Conservation (phyloP, 35 echinoderm and acorn worm species). For the Ophioderma brevispina region DNA sequence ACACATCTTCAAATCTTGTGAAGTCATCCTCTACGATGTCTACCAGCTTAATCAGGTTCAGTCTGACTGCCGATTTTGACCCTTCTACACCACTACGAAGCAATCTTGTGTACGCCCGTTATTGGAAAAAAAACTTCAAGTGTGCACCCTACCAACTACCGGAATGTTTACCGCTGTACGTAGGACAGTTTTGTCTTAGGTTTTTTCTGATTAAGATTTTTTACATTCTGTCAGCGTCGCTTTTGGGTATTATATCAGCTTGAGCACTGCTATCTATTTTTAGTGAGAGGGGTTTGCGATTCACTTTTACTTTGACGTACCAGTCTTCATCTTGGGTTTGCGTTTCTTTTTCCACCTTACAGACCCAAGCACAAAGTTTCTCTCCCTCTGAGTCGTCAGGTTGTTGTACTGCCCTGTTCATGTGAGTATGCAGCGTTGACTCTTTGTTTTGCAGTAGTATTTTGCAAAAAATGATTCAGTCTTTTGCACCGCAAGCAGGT, state of each 20-base stretch:
- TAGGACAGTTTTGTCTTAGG: neutral
- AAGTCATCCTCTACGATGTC: neutral
- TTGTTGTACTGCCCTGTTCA: neutral
- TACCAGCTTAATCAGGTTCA: neutral
- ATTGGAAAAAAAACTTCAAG: neutral
- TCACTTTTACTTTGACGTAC: neutral
- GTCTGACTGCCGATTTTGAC: conserved; percentile 1
- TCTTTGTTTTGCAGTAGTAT: neutral
- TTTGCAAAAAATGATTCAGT: neutral
- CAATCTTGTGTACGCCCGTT: neutral
- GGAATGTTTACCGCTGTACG: neutral
- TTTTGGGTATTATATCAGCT: neutral
- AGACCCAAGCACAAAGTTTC: neutral
- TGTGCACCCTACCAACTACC: neutral
- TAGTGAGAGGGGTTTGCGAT: neutral
- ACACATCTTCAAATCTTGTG: neutral
- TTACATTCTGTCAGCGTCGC: neutral
- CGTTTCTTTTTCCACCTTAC: neutral
- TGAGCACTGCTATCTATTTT: neutral
- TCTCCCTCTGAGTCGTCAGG: neutral
- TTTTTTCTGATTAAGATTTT: neutral
- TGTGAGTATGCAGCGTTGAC: neutral
- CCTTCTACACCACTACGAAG: neutral
- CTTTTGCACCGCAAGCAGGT: neutral
- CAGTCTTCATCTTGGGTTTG: neutral